Base-by-base conservation (phyloP, 2,888 invertebrate species). In the Cataglyphis cursor region DNA sequence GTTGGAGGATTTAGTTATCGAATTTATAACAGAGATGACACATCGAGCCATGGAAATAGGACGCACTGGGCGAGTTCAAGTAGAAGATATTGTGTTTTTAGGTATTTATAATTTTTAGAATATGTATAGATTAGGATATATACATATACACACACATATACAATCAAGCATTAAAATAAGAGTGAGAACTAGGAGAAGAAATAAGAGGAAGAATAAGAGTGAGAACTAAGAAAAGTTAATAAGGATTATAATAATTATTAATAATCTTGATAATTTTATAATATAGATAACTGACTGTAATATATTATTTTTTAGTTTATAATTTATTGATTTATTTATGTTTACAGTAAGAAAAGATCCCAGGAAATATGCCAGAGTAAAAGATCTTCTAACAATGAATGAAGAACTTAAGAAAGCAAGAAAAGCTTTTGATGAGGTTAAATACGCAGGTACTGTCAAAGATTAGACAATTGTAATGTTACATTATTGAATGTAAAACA, bases 361-460 rank as follows among this genome's bases (percentile, higher is more conserved):
- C 51, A 96, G 99, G 88, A 99, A 99, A 95, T 99, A 99, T 96
- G 99, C 99, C 2, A 96, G 99, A 91, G 99, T 99, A 0, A 99
- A 99, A 96, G 99, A 99, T 95, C 96, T 99, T 51, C 95, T 99
- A 0, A 98, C 98, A 62, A 99, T 99, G 99, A 99, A 99, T 95
- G 99, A 99, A 95, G 99, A 99, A 95, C 95, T 99, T 70, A 99
- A 99, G 95, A 98, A 99, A 95, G 99, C 99, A 18, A 96, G 99
- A 91, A 99, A 99, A 96, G 99, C 99, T 86, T 99, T 99, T 95
- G 99, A 99, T 96, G 99, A 99, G 96, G 98, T 98, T 87, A 99
- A 99, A 97, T 99, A 98, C 96, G 98, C 98, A 96, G 98, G 98
- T 97, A 96, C 96, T 95, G 92, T 95, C 76, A 93, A 89, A 89